Percentiles rank a stretch among this genome's conserved stretches.
phyloP scores from a whole-genome alignment of 2,797 vertebrate species.

The Tarsius wallacei region DNA sequence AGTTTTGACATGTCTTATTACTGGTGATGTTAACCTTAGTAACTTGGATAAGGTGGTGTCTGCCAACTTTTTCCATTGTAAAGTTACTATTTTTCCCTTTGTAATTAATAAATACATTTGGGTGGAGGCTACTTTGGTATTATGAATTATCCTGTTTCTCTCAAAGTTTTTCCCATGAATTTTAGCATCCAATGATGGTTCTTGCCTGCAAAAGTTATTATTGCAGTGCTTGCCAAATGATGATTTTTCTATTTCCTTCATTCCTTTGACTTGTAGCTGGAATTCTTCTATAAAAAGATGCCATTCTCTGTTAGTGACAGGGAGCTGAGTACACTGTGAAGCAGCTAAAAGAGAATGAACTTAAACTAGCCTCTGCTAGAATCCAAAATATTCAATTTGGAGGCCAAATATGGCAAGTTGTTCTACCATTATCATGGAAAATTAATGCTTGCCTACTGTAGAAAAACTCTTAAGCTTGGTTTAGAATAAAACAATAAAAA shows the following conservation, averaged over 20 bases:
- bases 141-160: not conserved
- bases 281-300: slow-evolving; percentile 32
- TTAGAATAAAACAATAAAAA: not conserved
- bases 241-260: slow-evolving; percentile 39
- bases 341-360: not conserved
- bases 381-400: not conserved
- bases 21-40: not conserved
- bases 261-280: slow-evolving; percentile 1
- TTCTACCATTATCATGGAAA: not conserved
- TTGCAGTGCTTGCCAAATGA: not conserved
- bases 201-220: not conserved
- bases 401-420: not conserved
- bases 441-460: not conserved
- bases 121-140: not conserved
- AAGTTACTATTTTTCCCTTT: slow-evolving; percentile 17
- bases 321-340: not conserved
- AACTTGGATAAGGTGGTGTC: not conserved
- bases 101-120: not conserved
- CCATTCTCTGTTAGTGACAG: not conserved
- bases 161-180: not conserved
- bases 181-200: not conserved
- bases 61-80: not conserved
- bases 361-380: not conserved
- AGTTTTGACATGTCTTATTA: not conserved
- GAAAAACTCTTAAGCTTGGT: not conserved